Base-by-base conservation (phyloP, 2,888 invertebrate genomes). In the Philereme vetulata region DNA sequence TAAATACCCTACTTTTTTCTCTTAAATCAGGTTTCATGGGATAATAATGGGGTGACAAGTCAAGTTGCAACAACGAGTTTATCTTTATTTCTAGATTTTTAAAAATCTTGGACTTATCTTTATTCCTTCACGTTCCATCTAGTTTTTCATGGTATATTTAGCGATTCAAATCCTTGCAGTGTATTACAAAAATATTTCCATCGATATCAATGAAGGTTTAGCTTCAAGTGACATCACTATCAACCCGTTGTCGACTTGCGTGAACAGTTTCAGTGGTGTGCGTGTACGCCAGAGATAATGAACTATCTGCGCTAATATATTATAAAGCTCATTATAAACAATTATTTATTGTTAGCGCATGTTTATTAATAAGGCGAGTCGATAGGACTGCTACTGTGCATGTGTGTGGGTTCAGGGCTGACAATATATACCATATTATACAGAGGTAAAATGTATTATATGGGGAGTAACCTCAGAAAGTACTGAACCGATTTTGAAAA, bases 311-410 rank as follows among this genome's bases (percentile, higher is more conserved):
- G 84, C 88, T 91, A 90, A 91, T 91, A 92, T 92, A 92, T 92
- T 92, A 92, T 91, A 92, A 92, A 92, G 90, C 91, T 92, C 92
- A 92, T 91, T 92, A 92, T 92, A 92, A 91, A 91, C 92, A 91
- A 92, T 92, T 92, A 92, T 92, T 92, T 92, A 92, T 92, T 91
- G 92, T 92, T 91, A 90, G 88, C 84, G 90, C 82, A 90, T 92
- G 91, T 92, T 91, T 92, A 92, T 92, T 92, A 92, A 92, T 92
- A 91, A 92, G 90, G 81, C 80, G 71, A 80, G 80, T 75, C 80
- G 84, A 83, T 86, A 80, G 75, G 70, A 67, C 73, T 76, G 90
- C 90, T 90, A 90, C 90, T 84, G 88, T 85, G 84, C 80, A 75
- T 86, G 85, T 84, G 80, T 82, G 82, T 80, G 74, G 70, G 40